Evolutionary conservation across 2,888 invertebrate species (phyloP), one percentile per base, ranked within the genome.

Genomic region (Druceiella hillmani): DNA sequence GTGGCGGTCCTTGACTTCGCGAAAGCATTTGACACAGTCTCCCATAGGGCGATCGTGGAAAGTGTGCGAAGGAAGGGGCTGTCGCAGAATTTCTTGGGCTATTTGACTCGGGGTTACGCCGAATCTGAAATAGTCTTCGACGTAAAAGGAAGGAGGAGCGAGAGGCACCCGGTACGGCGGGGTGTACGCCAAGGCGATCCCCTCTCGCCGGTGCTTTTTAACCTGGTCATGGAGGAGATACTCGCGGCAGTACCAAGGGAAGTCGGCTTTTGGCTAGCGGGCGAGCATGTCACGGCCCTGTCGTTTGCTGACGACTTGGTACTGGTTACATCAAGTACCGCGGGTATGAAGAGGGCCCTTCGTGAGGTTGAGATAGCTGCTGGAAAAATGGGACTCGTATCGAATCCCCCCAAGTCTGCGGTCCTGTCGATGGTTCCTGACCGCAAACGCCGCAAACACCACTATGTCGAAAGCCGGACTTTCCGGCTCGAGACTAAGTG

Each of bases 301-400:
- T 58, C 58, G 12, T 64, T 56, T 42, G 62, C 62, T 1, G 64
- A 64, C 24, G 62, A 63, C 47, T 33, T 59, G 1, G 40, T 57
- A 16, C 45, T 62, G 7, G 20, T 57, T 4, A 46, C 56, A 11
- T 49, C 55, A 1, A 52, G 59, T 9, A 53, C 46, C 40, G 43
- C 42, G 3, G 53, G 56, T 10, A 48, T 59, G 48, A 51, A 56
- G 43, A 50, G 48, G 41, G 50, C 55, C 12, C 45, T 54, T 3
- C 47, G 50, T n/a, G 28, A 55, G 33, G n/a, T n/a, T n/a, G 50
- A 55, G 35, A 30, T 42, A 3, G 27, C 11, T 9, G 27, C 13
- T 7, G 27, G 3, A n/a, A 11, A n/a, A 3, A 11, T 27, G 27
- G 26, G 25, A 17, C 7, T 43, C 40, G 3, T 38, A 17, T 11